Percentiles rank a stretch among this genome's conserved stretches.
These are phyloP conservation scores for Sternotherus odoratus DNA, from an alignment of 2,797 vertebrate species.

Conservation along the genomic window DNA sequence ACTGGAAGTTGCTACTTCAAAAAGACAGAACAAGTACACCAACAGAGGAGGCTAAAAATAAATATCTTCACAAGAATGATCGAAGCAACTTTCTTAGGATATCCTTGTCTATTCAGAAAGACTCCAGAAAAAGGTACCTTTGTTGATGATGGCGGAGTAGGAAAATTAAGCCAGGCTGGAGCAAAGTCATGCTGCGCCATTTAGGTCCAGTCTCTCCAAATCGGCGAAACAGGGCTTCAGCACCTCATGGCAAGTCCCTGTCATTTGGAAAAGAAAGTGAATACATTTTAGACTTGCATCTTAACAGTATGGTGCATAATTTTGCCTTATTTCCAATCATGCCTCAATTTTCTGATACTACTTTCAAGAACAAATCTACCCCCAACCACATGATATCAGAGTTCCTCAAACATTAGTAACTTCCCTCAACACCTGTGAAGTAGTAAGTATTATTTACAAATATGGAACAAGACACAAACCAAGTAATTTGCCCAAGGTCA, in stretches of 20 bases:
- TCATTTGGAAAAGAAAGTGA: conserved; percentile 33
- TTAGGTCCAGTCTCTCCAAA: conserved; percentile 84
- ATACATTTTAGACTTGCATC: conserved; percentile 17
- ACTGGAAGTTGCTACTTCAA: neutral
- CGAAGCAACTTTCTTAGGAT: neutral
- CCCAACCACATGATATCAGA: neutral
- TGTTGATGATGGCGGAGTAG: conserved; percentile 83
- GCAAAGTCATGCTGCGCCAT: conserved; percentile 90
- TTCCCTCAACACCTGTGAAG: neutral
- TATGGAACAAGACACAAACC: neutral
- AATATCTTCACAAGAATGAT: neutral
- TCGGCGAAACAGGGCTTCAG: conserved; percentile 82
- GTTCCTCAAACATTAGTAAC: neutral
- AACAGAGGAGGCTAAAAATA: neutral
- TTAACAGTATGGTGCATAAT: neutral
- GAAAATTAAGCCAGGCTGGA: conserved; percentile 89
- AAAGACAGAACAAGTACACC: neutral
- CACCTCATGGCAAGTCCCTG: conserved; percentile 85
- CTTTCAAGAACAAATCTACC: neutral
- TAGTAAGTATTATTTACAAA: neutral
- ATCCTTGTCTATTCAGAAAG: neutral
- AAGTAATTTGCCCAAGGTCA: neutral
- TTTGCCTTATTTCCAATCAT: neutral
- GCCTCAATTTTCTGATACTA: neutral
- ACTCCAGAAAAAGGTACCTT: conserved; percentile 76